Conservation (phyloP, 2,113 vertebrate species). For the Macquaria australasica region DNA sequence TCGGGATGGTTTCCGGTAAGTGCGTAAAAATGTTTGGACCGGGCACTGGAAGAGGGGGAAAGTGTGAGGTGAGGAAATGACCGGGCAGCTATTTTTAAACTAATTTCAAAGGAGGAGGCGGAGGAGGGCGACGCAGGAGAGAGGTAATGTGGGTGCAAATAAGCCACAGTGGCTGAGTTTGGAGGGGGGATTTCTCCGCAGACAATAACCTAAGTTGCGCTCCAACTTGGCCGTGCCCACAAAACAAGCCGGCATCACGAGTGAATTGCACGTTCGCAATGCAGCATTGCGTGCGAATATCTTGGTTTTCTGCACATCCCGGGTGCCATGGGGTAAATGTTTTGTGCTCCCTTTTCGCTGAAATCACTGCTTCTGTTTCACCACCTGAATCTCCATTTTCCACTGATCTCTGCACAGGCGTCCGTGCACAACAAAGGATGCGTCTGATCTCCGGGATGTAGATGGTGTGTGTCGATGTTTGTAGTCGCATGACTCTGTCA, state of each 20-base stretch:
- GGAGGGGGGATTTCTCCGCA: constrained; percentile 34
- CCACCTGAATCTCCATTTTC: constrained; percentile 55
- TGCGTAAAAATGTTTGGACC: constrained; percentile 80
- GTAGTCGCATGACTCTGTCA: not conserved
- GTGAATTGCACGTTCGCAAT: not conserved
- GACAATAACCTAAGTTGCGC: constrained; percentile 69
- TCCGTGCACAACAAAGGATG: constrained; percentile 74
- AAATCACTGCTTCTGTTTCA: constrained; percentile 12
- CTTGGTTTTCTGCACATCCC: not conserved
- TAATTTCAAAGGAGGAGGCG: constrained; percentile 55
- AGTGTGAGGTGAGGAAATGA: constrained; percentile 73
- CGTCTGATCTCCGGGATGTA: constrained; percentile 43
- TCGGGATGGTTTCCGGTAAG: constrained; percentile 79
- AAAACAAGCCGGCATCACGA: constrained; percentile 5
- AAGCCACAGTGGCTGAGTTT: constrained; percentile 23
- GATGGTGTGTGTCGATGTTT: constrained; percentile 20
- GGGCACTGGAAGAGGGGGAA: constrained; percentile 66
- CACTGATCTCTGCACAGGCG: constrained; percentile 46
- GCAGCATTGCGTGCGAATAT: not conserved
- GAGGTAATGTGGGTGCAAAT: constrained; percentile 55
- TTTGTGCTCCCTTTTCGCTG: not conserved
- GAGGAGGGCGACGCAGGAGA: constrained; percentile 43
- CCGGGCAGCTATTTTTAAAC: constrained; percentile 62
- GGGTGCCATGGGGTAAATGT: not conserved
- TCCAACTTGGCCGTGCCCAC: constrained; percentile 51